Evolutionary conservation across 2,797 vertebrate genomes (phyloP), one percentile per base, ranked within the genome.

Genomic region (Manis pentadactyla): DNA sequence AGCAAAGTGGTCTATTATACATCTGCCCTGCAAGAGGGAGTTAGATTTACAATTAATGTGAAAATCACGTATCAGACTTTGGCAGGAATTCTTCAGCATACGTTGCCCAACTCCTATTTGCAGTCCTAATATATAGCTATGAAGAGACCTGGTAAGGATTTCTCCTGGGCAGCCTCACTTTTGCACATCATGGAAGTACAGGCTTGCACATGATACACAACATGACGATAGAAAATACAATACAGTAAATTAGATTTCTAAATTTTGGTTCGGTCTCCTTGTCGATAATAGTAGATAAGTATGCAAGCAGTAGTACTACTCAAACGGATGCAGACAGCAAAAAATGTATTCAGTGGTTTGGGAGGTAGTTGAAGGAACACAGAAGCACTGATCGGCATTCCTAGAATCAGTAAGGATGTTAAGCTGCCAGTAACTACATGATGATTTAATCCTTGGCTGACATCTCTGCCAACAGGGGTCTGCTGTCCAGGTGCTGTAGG

Each of bases 251-350:
- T 95, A 99, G 98, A 63, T 99, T 99, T 98, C 99, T 99, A 97
- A 99, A 99, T 98, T 99, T 99, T 34, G 99, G 99, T 98, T 99
- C 99, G 98, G 98, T 99, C 99, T 96, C 99, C 99, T 99, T 99
- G 99, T 94, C 99, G 99, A 98, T 99, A 99, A 99, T 99, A 99
- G 98, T 99, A 99, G 98, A 99, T 99, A 46, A 46, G 46, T 46
- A 46, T 46, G 46, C 46, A 46, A 46, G 46, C 46, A 46, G 46
- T 46, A 46, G 46, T 46, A 46, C 46, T 46, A 46, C 46, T 46
- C 46, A 46, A 46, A 46, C 10, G 46, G 46, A 46, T 46, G 46
- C 46, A 46, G 46, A 46, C 46, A 46, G 46, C 46, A 46, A 46
- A 46, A 46, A 46, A 46, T 46, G 46, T 46, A 46, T 46, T 46